Base-by-base conservation (phyloP, 2,888 invertebrate species). In the Microctonus brassicae region DNA sequence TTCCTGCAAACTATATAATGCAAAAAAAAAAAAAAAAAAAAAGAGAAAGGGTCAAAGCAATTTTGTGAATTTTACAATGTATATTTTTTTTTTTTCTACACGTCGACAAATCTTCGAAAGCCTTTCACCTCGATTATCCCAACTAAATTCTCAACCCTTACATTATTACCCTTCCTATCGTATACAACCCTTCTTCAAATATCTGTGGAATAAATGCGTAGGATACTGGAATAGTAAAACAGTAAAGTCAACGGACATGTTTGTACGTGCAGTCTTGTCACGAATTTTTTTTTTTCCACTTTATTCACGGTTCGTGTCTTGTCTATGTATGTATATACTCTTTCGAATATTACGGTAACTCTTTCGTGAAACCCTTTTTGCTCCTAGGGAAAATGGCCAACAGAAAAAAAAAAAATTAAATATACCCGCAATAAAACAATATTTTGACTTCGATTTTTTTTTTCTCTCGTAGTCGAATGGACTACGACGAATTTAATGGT, bases 391-490 rank as follows among this genome's bases (percentile, higher is more conserved):
- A 39, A 39, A 11, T n/a, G 3, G 39, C 2, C 13, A 36, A 36
- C 10, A 36, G n/a, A 39, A 39, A 39, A n/a, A n/a, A 11, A n/a
- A 13, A 39, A 77, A 75, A 75, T 78, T 60, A 71, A 78, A 74
- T 79, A 80, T 79, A 73, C 74, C 80, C 78, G 79, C 81, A 84
- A 85, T 86, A 86, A 86, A 86, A 80, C 77, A 85, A 85, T 85
- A 86, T 84, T 85, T 82, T 84, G 83, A 83, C 82, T 82, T 39
- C 66, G 17, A 53, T 39, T 39, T 39, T 39, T 39, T 39, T 39
- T 39, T 13, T n/a, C n/a, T 13, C 39, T n/a, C 2, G 39, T 39
- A 39, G 39, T 39, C 39, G n/a, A n/a, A 13, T 39, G n/a, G 2
- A 39, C 39, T 39, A n/a, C 3, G 3, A n/a, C 13, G n/a, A 39